These are phyloP conservation scores for Stratiomys singularior DNA, from an alignment of 2,888 invertebrate species.

Conservation along the genomic window DNA sequence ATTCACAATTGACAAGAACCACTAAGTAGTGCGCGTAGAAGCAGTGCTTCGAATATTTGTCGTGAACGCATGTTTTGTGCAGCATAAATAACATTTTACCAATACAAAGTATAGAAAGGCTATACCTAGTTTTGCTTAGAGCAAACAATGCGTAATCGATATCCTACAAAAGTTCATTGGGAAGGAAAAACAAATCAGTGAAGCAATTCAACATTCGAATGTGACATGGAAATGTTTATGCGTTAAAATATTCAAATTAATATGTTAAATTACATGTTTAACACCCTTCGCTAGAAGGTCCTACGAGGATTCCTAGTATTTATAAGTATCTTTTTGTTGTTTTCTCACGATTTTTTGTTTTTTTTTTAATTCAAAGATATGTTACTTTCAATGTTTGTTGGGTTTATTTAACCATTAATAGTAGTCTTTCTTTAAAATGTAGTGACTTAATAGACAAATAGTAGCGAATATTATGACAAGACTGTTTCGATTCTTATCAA, in stretches of 20 bases:
- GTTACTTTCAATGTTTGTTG: constrained; percentile 21
- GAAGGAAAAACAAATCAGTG: constrained; percentile 45
- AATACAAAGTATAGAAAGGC: no score
- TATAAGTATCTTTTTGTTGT: constrained; percentile 28
- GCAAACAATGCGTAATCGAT: neutral
- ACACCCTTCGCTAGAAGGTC: constrained; percentile 26
- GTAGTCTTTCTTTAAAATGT: constrained; percentile 48
- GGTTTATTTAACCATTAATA: neutral
- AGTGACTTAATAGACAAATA: constrained; percentile 51
- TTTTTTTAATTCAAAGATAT: neutral
- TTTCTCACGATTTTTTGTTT: constrained; percentile 1
- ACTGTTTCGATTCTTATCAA: constrained; percentile 49
- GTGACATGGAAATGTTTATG: constrained; percentile 30
- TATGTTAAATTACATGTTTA: constrained; percentile 31
- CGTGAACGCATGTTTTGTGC: neutral
- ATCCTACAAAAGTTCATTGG: constrained; percentile 4
- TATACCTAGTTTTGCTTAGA: no score
- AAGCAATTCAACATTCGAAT: constrained; percentile 35
- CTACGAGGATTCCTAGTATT: constrained; percentile 4
- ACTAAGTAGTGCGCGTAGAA: neutral
- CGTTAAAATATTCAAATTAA: constrained; percentile 12
- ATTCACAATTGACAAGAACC: neutral
- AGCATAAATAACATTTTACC: neutral
- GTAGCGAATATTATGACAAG: constrained; percentile 56
- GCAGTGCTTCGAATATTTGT: constrained; percentile 17